phyloP scores from a whole-genome alignment of 2,113 vertebrate genomes.

The Dromiciops gliroides region DNA sequence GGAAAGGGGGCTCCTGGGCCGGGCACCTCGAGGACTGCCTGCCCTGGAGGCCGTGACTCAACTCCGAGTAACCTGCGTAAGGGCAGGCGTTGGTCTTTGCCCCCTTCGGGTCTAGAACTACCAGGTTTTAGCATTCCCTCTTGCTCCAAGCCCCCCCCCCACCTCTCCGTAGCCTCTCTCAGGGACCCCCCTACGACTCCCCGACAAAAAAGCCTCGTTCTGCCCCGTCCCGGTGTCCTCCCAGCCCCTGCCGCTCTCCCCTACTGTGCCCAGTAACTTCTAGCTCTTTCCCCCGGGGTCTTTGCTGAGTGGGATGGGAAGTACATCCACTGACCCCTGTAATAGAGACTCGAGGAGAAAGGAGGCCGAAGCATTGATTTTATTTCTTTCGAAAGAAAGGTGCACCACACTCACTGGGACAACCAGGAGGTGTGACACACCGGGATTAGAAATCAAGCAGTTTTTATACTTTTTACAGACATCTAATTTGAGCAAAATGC shows the following conservation, averaged over 20 bases:
- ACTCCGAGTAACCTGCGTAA: not conserved
- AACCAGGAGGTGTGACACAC: too few relatives aligned
- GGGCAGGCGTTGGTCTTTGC: not conserved
- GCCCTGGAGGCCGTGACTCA: not conserved
- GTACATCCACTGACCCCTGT: too few relatives aligned
- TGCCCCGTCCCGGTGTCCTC: not conserved
- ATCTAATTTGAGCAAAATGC: too few relatives aligned
- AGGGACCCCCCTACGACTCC: too few relatives aligned
- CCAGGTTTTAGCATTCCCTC: not conserved
- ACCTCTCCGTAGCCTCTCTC: not conserved
- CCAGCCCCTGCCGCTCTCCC: not conserved
- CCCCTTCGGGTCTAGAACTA: not conserved
- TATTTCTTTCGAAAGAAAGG: too few relatives aligned
- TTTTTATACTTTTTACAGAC: too few relatives aligned
- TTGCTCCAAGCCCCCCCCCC: not conserved
- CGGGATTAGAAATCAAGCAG: too few relatives aligned
- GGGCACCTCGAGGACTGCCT: not conserved
- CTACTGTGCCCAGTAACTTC: not conserved
- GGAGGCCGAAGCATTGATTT: too few relatives aligned
- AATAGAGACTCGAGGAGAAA: too few relatives aligned
- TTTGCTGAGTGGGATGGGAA: too few relatives aligned
- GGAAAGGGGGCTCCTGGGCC: not conserved
- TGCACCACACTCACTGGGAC: too few relatives aligned
- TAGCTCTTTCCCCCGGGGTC: not conserved
- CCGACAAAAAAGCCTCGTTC: not conserved